Conservation (phyloP, 1,140 invertebrate genomes). For the Leptopilina clavipes region DNA sequence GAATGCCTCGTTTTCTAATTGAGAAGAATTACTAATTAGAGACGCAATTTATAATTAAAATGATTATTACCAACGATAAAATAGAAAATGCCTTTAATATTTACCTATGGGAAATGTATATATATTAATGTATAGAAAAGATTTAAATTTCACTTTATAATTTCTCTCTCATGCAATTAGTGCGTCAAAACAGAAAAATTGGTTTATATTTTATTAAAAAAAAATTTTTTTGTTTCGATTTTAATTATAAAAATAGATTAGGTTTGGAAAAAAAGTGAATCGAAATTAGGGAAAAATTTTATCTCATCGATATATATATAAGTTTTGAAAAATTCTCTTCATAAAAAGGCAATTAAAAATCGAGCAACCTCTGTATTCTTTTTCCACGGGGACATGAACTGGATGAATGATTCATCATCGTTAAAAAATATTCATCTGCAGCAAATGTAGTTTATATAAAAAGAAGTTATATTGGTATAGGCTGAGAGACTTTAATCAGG, state of each 20-base stretch:
- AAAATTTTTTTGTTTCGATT: too few relatives aligned
- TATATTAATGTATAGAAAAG: too few relatives aligned
- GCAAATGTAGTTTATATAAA: neutral
- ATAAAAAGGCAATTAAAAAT: neutral
- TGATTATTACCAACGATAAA: conserved; percentile 2
- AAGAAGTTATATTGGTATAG: neutral
- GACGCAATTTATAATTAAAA: neutral
- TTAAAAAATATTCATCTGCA: conserved; percentile 27
- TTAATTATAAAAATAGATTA: neutral
- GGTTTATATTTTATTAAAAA: neutral
- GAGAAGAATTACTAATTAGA: conserved; percentile 22
- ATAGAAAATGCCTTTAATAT: too few relatives aligned
- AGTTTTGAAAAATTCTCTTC: too few relatives aligned
- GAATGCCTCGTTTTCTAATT: conserved; percentile 19
- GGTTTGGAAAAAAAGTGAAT: too few relatives aligned
- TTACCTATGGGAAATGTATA: neutral
- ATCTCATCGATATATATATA: too few relatives aligned
- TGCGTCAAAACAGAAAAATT: too few relatives aligned
- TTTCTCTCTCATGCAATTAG: neutral
- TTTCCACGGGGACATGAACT: conserved; percentile 19
- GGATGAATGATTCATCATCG: conserved; percentile 11
- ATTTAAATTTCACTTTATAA: neutral
- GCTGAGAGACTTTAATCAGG: conserved; percentile 9
- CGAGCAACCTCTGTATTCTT: neutral
- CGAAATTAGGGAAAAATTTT: too few relatives aligned